Base-by-base conservation (phyloP, 2,113 vertebrate genomes). In the Hystrix brachyura region DNA sequence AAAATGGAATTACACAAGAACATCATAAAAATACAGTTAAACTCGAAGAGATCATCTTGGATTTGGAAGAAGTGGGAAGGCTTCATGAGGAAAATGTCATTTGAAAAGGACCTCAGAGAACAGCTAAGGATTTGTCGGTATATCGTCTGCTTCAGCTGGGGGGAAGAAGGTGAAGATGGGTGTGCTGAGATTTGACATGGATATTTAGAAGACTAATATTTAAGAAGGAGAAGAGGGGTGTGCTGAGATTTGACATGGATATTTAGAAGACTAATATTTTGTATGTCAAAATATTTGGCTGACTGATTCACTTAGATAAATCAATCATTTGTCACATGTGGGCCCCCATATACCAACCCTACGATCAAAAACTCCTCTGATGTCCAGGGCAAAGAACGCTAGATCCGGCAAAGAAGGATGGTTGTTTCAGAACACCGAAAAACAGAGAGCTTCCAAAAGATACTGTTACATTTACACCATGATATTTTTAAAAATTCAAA, bases 21-120 rank as follows among this genome's bases (percentile, higher is more conserved):
- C 90, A 15, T 55, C 72, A 59, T n/a, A 43, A 84, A 92, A 23
- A 92, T 55, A 60, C 67, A 82, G 72, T 94, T 92, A 94, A 85
- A 7, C 21, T 72, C 19, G 51, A 94, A 72, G 25, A 83, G 38
- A 21, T 71, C 13, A 55, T 72, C 79, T 91, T 83, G n/a, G 18
- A 55, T 18, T 62, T 67, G 46, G 64, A 79, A 55, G 59, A 3
- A 57, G 55, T 19, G 2, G 62, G 19, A 79, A 87, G 14, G 18
- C 32, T 92, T 79, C 67, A 21, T 72, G 67, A 80, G 62, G 71
- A 79, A 71, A 3, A 7, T 82, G 4, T 79, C 74, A 67, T 76
- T 72, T 72, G 55, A 72, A 90, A 53, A 91, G 23, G 19, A 65
- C 43, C n/a, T 67, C 25, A 25, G 19, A 64, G 29, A 29, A 60